Percentiles rank a stretch among this genome's conserved stretches.
These are phyloP conservation scores for Trachelipus rathkii DNA, from an alignment of 1,140 invertebrate species.

Conservation along the genomic window DNA sequence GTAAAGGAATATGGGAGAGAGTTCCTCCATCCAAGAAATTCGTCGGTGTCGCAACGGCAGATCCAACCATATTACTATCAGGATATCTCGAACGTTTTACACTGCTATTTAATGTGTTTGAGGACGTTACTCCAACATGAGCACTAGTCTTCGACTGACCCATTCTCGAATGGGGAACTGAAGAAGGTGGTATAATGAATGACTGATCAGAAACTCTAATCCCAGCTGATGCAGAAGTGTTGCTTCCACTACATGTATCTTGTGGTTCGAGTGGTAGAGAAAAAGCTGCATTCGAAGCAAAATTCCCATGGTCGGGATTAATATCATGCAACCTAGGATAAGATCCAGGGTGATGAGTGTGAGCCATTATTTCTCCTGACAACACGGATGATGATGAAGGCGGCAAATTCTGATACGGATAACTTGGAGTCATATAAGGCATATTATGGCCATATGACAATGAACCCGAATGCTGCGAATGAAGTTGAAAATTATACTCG, in stretches of 20 bases:
- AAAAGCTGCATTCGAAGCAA: constrained; percentile 42
- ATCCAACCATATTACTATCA: constrained; percentile 36
- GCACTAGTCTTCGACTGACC: constrained; percentile 28
- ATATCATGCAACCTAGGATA: constrained; percentile 45
- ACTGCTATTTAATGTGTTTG: constrained; percentile 8
- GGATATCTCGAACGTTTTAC: constrained; percentile 30
- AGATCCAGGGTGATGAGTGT: constrained; percentile 37
- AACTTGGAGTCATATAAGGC: constrained; percentile 43
- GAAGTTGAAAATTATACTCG: constrained; percentile 44
- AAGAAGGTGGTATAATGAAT: constrained; percentile 33
- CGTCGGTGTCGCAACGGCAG: constrained; percentile 26
- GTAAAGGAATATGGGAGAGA: constrained; percentile 36
- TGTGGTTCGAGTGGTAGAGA: constrained; percentile 40
- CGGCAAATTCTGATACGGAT: constrained; percentile 43
- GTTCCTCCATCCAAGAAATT: constrained; percentile 36
- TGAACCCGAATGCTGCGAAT: constrained; percentile 40
- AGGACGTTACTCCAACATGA: constrained; percentile 24
- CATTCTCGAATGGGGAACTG: constrained; percentile 29
- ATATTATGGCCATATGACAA: constrained; percentile 41
- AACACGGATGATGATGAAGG: constrained; percentile 41
- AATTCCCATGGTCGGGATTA: constrained; percentile 41
- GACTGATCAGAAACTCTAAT: constrained; percentile 10
- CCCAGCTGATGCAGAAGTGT: neutral
- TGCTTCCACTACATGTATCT: constrained; percentile 37
- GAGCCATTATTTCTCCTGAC: constrained; percentile 43